Conservation (phyloP, 92 coral and sea anemone genomes). For the Phenganax stokvisi region DNA sequence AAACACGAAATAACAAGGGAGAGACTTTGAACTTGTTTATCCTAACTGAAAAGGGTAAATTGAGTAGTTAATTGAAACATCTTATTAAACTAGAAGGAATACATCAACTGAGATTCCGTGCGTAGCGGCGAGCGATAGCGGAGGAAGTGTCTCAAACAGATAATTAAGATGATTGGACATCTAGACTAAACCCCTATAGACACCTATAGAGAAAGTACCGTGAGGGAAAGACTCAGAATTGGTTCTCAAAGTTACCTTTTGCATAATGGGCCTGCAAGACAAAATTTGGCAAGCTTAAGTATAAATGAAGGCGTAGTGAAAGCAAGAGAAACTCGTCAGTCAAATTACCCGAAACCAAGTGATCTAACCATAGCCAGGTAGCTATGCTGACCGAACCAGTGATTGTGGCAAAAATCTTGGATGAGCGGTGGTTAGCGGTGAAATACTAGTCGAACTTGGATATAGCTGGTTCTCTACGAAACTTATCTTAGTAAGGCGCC, state of each 20-base stretch:
- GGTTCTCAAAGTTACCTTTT: slow-evolving; percentile 60
- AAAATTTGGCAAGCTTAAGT: slow-evolving; percentile 86
- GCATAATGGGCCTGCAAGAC: slow-evolving; percentile 85
- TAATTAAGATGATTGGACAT: slow-evolving; percentile 45
- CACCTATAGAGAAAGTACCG: slow-evolving; percentile 29
- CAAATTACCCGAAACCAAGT: slow-evolving; percentile 93
- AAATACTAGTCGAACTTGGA: slow-evolving; percentile 29
- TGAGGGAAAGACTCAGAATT: slow-evolving; percentile 27
- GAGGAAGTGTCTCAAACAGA: slow-evolving; percentile 45
- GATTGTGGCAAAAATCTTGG: slow-evolving; percentile 33
- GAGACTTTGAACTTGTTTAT: slow-evolving; percentile 43
- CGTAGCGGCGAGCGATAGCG: slow-evolving; percentile 43
- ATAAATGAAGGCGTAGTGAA: slow-evolving; percentile 59
- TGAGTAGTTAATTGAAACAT: slow-evolving; percentile 45
- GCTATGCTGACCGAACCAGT: slow-evolving; percentile 27
- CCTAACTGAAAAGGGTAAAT: slow-evolving; percentile 47
- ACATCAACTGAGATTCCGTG: slow-evolving; percentile 41
- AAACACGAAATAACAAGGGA: slow-evolving; percentile 40
- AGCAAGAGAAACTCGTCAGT: slow-evolving; percentile 72
- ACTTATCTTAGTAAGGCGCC: slow-evolving; percentile 38
- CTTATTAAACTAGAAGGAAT: slow-evolving; percentile 40
- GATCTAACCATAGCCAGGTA: slow-evolving; percentile 26
- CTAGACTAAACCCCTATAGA: slow-evolving; percentile 42
- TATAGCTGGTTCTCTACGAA: slow-evolving; percentile 39
- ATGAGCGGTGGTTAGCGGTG: slow-evolving; percentile 38